These are phyloP conservation scores for Glossosoma conforme DNA, from an alignment of 1,140 invertebrate species.

Conservation along the genomic window DNA sequence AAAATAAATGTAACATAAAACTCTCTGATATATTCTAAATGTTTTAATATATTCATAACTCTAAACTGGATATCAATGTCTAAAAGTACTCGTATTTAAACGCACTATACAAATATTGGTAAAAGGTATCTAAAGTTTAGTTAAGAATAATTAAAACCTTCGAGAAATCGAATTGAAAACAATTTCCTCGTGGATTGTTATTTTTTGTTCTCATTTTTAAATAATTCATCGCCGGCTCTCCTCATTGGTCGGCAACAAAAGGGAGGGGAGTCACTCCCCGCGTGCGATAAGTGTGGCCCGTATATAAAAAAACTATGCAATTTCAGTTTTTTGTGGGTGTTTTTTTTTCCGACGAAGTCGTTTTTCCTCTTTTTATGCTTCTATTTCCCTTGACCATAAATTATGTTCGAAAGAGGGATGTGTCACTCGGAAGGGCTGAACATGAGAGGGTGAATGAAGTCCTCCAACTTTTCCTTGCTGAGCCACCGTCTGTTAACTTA, in stretches of 20 bases:
- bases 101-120: no score
- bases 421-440: constrained; percentile 30
- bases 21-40: no score
- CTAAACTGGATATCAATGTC: no score
- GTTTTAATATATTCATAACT: no score
- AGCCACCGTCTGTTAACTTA: no score
- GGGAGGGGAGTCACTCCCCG: constrained; percentile 11
- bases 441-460: constrained; percentile 29
- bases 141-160: no score
- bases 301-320: constrained; percentile 24
- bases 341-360: constrained; percentile 25
- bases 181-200: no score
- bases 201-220: constrained; percentile 15
- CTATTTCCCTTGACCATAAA: constrained; percentile 33
- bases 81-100: no score
- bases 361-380: constrained; percentile 31
- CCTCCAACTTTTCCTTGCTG: constrained; percentile 21
- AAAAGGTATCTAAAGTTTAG: no score
- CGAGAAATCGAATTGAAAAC: no score
- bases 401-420: constrained; percentile 31
- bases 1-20: no score
- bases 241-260: constrained; percentile 14
- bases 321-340: constrained; percentile 26
- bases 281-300: constrained; percentile 12
- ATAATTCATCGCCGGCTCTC: constrained; percentile 9